These are phyloP conservation scores for Intellagama lesueurii DNA, from an alignment of 2,797 vertebrate species.

Conservation along the genomic window DNA sequence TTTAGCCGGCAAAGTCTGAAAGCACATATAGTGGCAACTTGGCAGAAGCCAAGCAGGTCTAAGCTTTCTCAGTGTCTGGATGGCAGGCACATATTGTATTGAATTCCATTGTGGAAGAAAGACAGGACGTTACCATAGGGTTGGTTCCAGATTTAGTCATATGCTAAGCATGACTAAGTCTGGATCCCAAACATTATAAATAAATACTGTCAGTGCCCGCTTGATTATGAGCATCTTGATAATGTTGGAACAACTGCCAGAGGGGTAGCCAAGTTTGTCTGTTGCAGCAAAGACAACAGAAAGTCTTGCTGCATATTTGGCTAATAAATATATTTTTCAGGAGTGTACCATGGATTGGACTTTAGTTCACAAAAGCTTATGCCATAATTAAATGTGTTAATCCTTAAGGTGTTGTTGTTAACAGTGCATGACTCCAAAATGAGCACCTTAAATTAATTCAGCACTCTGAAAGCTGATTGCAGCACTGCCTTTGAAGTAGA, in stretches of 20 bases:
- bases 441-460: conserved; percentile 3
- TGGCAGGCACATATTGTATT: background rate
- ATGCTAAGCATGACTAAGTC: background rate
- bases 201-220: background rate
- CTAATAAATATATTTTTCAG: too few relatives aligned
- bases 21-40: background rate
- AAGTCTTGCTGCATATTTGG: background rate
- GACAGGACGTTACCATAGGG: background rate
- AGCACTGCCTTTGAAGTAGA: background rate
- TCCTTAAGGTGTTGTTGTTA: background rate
- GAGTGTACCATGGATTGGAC: too few relatives aligned
- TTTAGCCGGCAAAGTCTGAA: background rate
- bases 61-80: background rate
- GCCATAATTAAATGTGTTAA: background rate
- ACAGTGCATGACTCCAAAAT: background rate
- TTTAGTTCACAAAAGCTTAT: background rate
- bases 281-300: background rate
- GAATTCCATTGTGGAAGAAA: background rate
- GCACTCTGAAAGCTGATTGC: background rate
- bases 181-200: background rate
- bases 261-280: background rate
- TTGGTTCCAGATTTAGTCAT: background rate
- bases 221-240: background rate
- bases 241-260: background rate
- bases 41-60: background rate